Evolutionary conservation across 2,888 invertebrate genomes (phyloP), one percentile per base, ranked within the genome.

Genomic region (Bibio marci): DNA sequence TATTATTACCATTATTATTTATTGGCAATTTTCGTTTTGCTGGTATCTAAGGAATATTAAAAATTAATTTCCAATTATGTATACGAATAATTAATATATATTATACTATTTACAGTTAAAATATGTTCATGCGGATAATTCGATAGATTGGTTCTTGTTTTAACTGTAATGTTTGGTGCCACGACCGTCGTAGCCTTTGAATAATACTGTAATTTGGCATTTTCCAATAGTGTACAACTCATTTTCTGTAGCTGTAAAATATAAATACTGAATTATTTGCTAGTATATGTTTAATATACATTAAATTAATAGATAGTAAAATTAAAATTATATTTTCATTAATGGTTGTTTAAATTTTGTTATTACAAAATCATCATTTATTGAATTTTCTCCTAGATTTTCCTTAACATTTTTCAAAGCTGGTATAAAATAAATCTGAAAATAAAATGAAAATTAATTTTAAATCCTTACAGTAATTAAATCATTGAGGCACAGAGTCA

Each of bases 401-500:
- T 64, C 59, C 43, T 67, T 65, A 22, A 76, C 70, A 52, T 76
- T 76, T 44, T 66, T 66, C 41, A 74, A 64, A 5, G 72, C 75
- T 27, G 73, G 71, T 46, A 67, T 65, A 48, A 76, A 73, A 48
- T 66, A 76, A 47, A 63, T 64, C 71, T 73, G 49, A 3, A 58
- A 57, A 44, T 30, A 40, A 43, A 37, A 26, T 26, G 13, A 17
- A n/a, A n/a, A n/a, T n/a, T n/a, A n/a, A n/a, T n/a, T n/a, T n/a
- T n/a, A n/a, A n/a, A n/a, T n/a, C n/a, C n/a, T n/a, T n/a, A n/a
- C n/a, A n/a, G n/a, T n/a, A n/a, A n/a, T n/a, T n/a, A n/a, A n/a
- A n/a, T n/a, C n/a, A n/a, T n/a, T n/a, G n/a, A n/a, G n/a, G n/a
- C n/a, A n/a, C n/a, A n/a, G n/a, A n/a, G n/a, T n/a, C n/a, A n/a